A percentile compares a stretch with the other conserved stretches of the same genome.
These are phyloP conservation scores for Eutrigla gurnardus DNA, from an alignment of 2,797 vertebrate genomes.

Conservation along the genomic window DNA sequence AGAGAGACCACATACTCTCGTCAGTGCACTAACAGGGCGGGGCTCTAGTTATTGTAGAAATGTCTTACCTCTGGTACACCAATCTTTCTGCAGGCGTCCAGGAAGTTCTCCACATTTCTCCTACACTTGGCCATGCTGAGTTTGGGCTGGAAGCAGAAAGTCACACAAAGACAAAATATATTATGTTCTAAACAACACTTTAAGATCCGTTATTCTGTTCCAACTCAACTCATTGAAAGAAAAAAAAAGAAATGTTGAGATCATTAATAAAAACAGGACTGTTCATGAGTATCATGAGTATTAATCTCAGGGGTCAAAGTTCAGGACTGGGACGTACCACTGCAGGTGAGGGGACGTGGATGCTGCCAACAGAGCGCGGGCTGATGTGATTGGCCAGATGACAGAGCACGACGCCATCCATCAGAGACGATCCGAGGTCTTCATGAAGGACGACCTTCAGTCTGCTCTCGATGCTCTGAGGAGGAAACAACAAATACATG, in stretches of 20 bases:
- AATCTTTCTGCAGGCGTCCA: conserved; percentile 95
- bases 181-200: neutral
- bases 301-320: conserved; percentile 3
- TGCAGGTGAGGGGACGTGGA: conserved; percentile 95
- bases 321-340: conserved; percentile 84
- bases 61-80: conserved; percentile 92
- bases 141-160: conserved; percentile 87
- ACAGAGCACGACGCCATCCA: conserved; percentile 96
- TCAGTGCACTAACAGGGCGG: neutral
- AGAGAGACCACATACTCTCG: neutral
- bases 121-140: conserved; percentile 99
- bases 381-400: conserved; percentile 94
- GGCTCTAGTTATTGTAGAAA: rapidly evolving
- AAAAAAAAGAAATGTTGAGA: neutral
- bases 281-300: neutral
- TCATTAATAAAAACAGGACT: neutral
- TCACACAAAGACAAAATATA: neutral
- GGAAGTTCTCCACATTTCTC: conserved; percentile 96
- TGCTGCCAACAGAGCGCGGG: conserved; percentile 92
- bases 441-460: conserved; percentile 92
- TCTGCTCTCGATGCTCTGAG: conserved; percentile 88
- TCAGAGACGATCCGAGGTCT: conserved; percentile 92
- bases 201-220: neutral
- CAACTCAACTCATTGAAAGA: neutral
- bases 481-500: neutral